Conservation (phyloP, 1,140 invertebrate genomes). For the Fopius arisanus region DNA sequence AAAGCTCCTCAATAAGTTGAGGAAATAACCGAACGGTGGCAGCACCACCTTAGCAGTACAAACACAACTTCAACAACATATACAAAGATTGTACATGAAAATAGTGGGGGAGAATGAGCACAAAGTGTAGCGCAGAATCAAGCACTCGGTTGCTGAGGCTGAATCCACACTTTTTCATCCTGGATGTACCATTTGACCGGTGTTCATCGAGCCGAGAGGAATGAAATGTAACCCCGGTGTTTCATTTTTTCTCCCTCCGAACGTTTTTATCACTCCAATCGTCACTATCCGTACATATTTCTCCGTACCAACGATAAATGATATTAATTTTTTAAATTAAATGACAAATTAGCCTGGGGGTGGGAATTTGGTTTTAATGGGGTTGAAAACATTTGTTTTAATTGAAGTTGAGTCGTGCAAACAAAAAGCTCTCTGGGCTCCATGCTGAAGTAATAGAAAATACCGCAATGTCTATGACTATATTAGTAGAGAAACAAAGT, state of each 20-base stretch:
- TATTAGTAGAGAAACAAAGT: conserved; percentile 5
- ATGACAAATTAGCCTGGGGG: too few species aligned
- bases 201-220: conserved; percentile 15
- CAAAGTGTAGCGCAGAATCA: not conserved
- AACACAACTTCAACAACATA: conserved; percentile 16
- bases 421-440: not conserved
- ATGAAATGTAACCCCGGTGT: not conserved
- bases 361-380: too few species aligned
- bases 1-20: conserved; percentile 14
- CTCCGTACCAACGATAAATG: not conserved
- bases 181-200: conserved; percentile 28
- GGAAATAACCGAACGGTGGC: conserved; percentile 34
- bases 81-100: conserved; percentile 14
- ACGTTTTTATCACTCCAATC: not conserved
- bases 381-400: too few species aligned
- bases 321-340: not conserved
- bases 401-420: too few species aligned
- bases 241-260: not conserved
- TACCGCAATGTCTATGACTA: not conserved
- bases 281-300: too few species aligned
- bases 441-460: not conserved
- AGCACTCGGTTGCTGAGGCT: not conserved
- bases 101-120: not conserved
- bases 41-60: conserved; percentile 41
- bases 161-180: conserved; percentile 16